A percentile compares a stretch with the other conserved stretches of the same genome.
Evolutionary conservation across 2,797 vertebrate genomes (phyloP).

Genomic region (Novumbra hubbsi): DNA sequence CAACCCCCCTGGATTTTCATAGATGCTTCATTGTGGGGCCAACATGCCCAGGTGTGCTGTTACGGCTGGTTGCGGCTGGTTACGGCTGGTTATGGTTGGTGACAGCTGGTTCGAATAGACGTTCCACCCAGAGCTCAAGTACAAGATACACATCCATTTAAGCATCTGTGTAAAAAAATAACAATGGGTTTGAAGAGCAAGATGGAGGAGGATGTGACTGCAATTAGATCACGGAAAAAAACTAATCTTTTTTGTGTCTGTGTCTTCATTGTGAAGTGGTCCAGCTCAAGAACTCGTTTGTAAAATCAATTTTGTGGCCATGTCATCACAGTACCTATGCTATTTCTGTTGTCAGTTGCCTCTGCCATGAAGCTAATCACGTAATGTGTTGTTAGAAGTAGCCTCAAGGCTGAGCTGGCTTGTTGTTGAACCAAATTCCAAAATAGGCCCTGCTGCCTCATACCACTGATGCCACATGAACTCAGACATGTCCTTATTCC

Average conservation of each 20-base stretch:
- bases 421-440: background rate
- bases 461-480: background rate
- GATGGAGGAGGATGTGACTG: background rate
- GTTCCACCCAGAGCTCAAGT: background rate
- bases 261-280: too few species aligned
- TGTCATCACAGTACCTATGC: background rate
- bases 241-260: too few species aligned
- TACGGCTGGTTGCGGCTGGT: conserved; percentile 16
- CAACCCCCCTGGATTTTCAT: conserved; percentile 15
- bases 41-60: conserved; percentile 45
- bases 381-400: background rate
- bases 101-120: conserved; percentile 18
- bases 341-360: background rate
- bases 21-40: conserved; percentile 30
- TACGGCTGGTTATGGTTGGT: conserved; percentile 16
- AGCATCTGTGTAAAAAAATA: background rate
- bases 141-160: background rate
- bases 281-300: background rate
- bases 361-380: background rate
- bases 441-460: background rate
- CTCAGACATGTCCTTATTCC: background rate
- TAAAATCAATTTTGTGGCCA: background rate
- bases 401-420: background rate
- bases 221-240: background rate
- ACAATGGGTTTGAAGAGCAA: background rate